Conservation (phyloP, 2,888 invertebrate species). For the Synergus umbraculus region DNA sequence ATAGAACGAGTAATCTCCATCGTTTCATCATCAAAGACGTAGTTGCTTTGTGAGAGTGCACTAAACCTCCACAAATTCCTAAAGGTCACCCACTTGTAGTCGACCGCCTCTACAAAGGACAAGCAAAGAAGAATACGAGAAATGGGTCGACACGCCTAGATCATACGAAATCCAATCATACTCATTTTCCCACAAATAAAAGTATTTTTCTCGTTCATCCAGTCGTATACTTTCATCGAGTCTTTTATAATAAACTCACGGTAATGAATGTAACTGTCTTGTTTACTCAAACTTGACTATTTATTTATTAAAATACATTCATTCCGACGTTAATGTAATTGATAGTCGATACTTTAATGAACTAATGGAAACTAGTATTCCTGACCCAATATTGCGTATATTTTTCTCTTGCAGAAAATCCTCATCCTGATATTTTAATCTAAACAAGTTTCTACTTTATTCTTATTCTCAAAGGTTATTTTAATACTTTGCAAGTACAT, state of each 20-base stretch:
- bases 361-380: neutral
- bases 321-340: neutral
- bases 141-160: conserved; percentile 46
- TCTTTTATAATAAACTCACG: neutral
- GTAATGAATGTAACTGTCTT: neutral
- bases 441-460: neutral
- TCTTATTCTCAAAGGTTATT: neutral
- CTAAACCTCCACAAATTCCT: conserved; percentile 67
- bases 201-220: neutral
- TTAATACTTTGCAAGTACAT: neutral
- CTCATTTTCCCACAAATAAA: neutral
- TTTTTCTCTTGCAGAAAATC: neutral
- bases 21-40: conserved; percentile 63
- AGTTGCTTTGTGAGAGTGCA: conserved; percentile 64
- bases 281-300: conserved; percentile 8
- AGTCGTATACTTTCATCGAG: neutral
- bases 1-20: conserved; percentile 60
- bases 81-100: conserved; percentile 67
- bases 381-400: neutral
- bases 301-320: neutral
- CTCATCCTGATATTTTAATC: neutral
- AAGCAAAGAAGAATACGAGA: conserved; percentile 52
- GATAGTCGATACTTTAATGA: neutral
- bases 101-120: conserved; percentile 53
- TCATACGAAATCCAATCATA: conserved; percentile 8